These are phyloP conservation scores for Monochamus saltuarius DNA, from an alignment of 1,140 invertebrate species.

Conservation along the genomic window DNA sequence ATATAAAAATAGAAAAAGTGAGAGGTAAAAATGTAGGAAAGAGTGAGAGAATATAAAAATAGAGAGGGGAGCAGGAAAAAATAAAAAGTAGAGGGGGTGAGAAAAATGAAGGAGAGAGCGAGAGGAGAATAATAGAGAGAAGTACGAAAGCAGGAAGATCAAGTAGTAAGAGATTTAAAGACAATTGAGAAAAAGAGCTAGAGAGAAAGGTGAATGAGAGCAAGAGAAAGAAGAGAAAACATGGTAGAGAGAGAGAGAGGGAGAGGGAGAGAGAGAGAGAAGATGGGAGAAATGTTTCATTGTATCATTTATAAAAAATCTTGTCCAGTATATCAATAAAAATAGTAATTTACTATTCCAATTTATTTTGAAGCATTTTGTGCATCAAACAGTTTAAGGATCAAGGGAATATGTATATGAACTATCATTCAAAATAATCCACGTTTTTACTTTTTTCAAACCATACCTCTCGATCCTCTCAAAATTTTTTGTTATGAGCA, in stretches of 20 bases:
- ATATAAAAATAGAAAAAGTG: conserved; percentile 5
- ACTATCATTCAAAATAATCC: too few relatives aligned
- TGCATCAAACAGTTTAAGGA: too few relatives aligned
- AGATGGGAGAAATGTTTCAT: too few relatives aligned
- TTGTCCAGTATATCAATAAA: too few relatives aligned
- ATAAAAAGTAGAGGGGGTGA: not conserved
- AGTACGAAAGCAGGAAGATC: not conserved
- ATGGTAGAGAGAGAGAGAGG: not conserved
- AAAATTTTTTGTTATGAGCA: too few relatives aligned
- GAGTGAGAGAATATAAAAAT: conserved; percentile 8
- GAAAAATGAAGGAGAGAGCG: not conserved
- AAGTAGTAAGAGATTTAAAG: not conserved
- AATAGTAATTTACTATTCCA: too few relatives aligned
- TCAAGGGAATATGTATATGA: too few relatives aligned
- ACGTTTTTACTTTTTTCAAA: too few relatives aligned
- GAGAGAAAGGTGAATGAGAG: not conserved
- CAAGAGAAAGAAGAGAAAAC: conserved; percentile 7
- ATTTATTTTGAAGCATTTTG: too few relatives aligned
- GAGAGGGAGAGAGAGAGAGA: not conserved
- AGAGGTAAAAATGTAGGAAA: not conserved
- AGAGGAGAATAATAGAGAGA: not conserved
- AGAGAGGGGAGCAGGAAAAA: conserved; percentile 5
- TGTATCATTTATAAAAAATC: too few relatives aligned
- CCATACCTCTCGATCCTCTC: too few relatives aligned
- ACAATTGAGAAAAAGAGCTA: not conserved